Conservation (phyloP, 2,797 vertebrate genomes). For the Squalus acanthias region DNA sequence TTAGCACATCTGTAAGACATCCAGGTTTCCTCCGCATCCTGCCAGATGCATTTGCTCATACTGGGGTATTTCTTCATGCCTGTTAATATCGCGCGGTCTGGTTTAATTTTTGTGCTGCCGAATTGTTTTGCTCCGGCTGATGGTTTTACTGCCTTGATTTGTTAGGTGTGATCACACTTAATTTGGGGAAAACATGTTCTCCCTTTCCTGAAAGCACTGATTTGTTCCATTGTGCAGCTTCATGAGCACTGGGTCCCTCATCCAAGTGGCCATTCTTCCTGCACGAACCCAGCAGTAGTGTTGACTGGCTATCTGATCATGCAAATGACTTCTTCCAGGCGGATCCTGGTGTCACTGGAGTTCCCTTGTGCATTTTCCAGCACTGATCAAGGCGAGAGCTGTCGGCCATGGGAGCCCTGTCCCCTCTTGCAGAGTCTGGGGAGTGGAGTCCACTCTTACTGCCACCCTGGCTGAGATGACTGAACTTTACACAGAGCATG, state of each 20-base stretch:
- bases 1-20: neutral
- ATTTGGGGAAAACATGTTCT: neutral
- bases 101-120: neutral
- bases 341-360: neutral
- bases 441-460: neutral
- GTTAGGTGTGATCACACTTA: neutral
- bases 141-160: neutral
- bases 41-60: neutral
- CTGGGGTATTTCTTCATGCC: too few relatives aligned
- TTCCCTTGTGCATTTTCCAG: neutral
- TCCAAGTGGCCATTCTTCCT: neutral
- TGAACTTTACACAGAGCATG: neutral
- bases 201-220: neutral
- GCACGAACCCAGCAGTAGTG: too few relatives aligned
- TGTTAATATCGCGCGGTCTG: neutral
- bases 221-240: neutral
- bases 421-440: too few relatives aligned
- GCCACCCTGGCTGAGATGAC: neutral
- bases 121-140: neutral
- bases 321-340: neutral
- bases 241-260: neutral
- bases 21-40: neutral
- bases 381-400: neutral
- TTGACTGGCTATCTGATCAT: too few relatives aligned
- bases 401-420: too few relatives aligned